Evolutionary conservation across 2,888 invertebrate species (phyloP).

Genomic region (Octodonta nipae): DNA sequence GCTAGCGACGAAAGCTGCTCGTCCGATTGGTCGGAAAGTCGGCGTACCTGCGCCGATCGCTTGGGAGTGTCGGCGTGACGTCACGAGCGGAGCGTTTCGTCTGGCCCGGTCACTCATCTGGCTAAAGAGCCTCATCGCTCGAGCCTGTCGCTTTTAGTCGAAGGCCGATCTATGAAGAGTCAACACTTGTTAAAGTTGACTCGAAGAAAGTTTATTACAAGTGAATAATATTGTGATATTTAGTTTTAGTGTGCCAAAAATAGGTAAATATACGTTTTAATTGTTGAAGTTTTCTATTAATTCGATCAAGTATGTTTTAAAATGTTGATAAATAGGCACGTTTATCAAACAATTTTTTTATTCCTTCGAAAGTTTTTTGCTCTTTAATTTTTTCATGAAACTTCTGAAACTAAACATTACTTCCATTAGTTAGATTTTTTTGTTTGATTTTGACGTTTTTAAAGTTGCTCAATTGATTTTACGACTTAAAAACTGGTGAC

Average conservation of each 20-base stretch:
- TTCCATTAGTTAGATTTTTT: too few species aligned
- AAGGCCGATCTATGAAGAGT: slow-evolving; percentile 29
- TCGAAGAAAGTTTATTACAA: slow-evolving; percentile 31
- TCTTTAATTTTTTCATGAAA: too few species aligned
- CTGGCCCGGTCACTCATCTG: slow-evolving; percentile 17
- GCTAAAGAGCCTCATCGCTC: slow-evolving; percentile 18
- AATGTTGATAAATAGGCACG: not conserved
- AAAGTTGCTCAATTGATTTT: too few species aligned
- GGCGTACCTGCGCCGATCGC: slow-evolving; percentile 20
- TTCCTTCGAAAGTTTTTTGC: too few species aligned
- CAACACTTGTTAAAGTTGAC: slow-evolving; percentile 31
- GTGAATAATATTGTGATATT: slow-evolving; percentile 37
- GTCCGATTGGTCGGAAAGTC: slow-evolving; percentile 22
- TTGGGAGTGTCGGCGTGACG: slow-evolving; percentile 26
- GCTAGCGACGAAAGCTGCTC: slow-evolving; percentile 26
- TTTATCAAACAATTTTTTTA: too few species aligned
- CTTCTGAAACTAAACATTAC: too few species aligned
- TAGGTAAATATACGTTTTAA: slow-evolving; percentile 31
- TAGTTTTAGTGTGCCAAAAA: slow-evolving; percentile 38
- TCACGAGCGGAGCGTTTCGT: slow-evolving; percentile 20
- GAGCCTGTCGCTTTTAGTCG: slow-evolving; percentile 32
- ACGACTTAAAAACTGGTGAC: too few species aligned
- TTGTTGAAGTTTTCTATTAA: not conserved
- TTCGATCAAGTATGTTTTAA: slow-evolving; percentile 3
- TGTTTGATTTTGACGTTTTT: too few species aligned